Conservation (phyloP, 1,140 invertebrate genomes). For the Sarcophaga bullata region DNA sequence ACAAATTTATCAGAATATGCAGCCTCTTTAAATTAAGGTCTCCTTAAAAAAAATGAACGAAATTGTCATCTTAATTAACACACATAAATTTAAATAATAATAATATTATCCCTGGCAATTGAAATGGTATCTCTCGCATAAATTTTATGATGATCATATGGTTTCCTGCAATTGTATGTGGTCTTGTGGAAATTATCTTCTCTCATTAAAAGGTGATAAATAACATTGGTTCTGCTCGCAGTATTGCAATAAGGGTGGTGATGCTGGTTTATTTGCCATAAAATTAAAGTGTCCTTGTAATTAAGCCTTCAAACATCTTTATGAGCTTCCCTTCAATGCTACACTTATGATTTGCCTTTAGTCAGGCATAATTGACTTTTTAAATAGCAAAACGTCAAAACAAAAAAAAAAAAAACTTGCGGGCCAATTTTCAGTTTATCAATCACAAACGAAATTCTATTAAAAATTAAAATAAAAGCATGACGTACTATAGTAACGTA, state of each 20-base stretch:
- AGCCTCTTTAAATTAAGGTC: too few species aligned
- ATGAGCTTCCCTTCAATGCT: neutral
- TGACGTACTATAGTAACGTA: slow-evolving; percentile 14
- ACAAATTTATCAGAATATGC: too few species aligned
- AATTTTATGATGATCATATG: neutral
- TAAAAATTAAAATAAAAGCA: slow-evolving; percentile 7
- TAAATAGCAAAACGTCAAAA: neutral
- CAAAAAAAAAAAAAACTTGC: neutral
- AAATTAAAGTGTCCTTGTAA: slow-evolving; percentile 36
- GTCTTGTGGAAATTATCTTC: slow-evolving; percentile 12
- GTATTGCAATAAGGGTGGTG: neutral
- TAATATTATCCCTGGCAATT: too few species aligned
- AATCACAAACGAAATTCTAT: neutral
- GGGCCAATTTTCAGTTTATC: neutral
- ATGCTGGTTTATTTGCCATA: slow-evolving; percentile 34
- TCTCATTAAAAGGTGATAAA: slow-evolving; percentile 33
- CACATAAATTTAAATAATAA: too few species aligned
- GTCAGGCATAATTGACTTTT: neutral
- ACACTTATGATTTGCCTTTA: neutral
- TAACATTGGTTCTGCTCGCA: neutral
- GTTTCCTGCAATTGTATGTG: neutral
- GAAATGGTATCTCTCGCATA: neutral
- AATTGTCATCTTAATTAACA: too few species aligned
- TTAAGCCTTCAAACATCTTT: neutral
- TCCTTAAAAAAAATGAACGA: too few species aligned